These are phyloP conservation scores for Tapirus terrestris DNA, from an alignment of 2,113 vertebrate genomes.

Conservation along the genomic window DNA sequence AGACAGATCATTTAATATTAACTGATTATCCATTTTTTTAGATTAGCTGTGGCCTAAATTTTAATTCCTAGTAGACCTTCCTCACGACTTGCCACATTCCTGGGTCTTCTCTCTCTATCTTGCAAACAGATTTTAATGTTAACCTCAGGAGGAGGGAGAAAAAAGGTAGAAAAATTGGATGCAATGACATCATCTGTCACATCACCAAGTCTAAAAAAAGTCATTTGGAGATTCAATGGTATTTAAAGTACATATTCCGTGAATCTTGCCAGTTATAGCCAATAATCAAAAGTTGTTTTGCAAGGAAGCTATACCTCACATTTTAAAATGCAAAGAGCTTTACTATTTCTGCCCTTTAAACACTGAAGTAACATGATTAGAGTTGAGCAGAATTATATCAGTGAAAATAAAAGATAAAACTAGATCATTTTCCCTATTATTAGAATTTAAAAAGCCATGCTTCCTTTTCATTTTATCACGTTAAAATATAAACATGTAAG, in stretches of 20 bases:
- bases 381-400: slow-evolving; percentile 16
- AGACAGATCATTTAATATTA: not conserved
- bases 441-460: not conserved
- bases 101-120: not conserved
- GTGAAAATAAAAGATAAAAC: slow-evolving; percentile 5
- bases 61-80: not conserved
- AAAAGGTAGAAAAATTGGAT: not conserved
- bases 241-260: not conserved
- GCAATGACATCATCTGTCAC: not conserved
- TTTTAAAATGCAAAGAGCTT: slow-evolving; percentile 1
- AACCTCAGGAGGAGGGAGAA: not conserved
- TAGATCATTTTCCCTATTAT: not conserved
- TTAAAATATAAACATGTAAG: not conserved
- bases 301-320: not conserved
- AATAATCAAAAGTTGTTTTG: not conserved
- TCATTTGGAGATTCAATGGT: not conserved
- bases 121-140: slow-evolving; percentile 18
- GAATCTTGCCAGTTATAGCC: not conserved
- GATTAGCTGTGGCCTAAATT: not conserved
- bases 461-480: not conserved
- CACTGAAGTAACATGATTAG: not conserved
- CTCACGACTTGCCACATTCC: not conserved
- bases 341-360: not conserved
- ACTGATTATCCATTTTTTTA: not conserved
- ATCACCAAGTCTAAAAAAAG: not conserved